phyloP scores from a whole-genome alignment of 2,888 invertebrate species.

The Coelogynopora nodosa region DNA sequence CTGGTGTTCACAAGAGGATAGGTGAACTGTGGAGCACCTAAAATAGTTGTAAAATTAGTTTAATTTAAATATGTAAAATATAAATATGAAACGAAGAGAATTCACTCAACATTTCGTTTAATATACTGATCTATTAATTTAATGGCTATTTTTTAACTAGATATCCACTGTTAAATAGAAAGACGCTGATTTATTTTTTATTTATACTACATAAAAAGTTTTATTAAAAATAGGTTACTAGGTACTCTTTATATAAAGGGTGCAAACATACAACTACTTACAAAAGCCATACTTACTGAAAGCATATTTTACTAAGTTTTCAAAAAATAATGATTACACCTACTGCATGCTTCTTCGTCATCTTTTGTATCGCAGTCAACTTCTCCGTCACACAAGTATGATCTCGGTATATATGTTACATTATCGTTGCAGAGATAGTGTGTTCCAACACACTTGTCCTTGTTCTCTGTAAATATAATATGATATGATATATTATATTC shows the following conservation, averaged over 20 bases:
- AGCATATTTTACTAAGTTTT: neutral
- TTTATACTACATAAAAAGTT: no score
- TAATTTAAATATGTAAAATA: neutral
- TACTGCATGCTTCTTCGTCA: conserved; percentile 38
- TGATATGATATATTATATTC: no score
- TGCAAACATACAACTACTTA: no score
- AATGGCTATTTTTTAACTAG: no score
- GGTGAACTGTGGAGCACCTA: neutral
- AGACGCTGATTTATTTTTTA: no score
- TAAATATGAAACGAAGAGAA: neutral
- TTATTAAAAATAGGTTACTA: no score
- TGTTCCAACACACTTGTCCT: conserved; percentile 37
- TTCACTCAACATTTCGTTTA: neutral
- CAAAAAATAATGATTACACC: neutral
- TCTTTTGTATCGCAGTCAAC: conserved; percentile 28
- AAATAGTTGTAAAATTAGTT: neutral
- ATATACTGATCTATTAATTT: no score
- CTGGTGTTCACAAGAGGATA: neutral
- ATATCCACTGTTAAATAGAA: no score
- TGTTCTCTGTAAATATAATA: conserved; percentile 11
- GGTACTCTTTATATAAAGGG: no score
- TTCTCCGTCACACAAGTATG: conserved; percentile 39
- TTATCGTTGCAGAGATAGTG: conserved; percentile 35
- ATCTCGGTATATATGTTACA: neutral
- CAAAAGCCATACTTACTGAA: no score